Percentiles rank a stretch among this genome's conserved stretches.
These are phyloP conservation scores for Bubo scandiacus DNA, from an alignment of 2,113 vertebrate genomes.

Conservation along the genomic window DNA sequence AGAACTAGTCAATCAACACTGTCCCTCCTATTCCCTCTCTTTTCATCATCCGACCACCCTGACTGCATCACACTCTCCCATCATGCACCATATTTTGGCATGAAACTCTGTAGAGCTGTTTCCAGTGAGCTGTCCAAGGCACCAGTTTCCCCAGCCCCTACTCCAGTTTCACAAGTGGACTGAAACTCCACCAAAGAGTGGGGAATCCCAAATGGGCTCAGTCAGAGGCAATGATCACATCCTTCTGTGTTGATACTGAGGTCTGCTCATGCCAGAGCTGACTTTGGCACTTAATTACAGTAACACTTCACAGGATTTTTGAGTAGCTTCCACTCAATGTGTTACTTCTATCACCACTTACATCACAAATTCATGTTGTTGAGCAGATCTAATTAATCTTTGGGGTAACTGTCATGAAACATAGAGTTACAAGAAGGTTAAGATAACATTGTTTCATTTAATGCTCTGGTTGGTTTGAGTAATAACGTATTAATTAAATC, in stretches of 20 bases:
- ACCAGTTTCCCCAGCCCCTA: not conserved
- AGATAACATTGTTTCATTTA: conserved; percentile 15
- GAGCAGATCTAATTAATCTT: not conserved
- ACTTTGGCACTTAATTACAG: not conserved
- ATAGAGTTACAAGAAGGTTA: not conserved
- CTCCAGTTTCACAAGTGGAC: not conserved
- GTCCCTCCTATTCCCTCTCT: not conserved
- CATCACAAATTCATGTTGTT: not conserved
- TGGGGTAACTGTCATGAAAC: conserved; percentile 12
- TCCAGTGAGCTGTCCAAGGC: not conserved
- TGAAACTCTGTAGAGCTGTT: not conserved
- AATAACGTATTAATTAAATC: conserved; percentile 2
- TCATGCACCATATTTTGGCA: not conserved
- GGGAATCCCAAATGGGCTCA: not conserved
- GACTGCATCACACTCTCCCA: not conserved
- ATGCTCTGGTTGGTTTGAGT: conserved; percentile 10
- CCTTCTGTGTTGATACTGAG: not conserved
- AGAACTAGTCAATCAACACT: not conserved
- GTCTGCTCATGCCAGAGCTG: not conserved
- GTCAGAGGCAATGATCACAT: not conserved
- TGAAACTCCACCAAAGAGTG: not conserved
- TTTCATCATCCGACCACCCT: fast-evolving
- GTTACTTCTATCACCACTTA: conserved; percentile 32
- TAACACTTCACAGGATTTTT: not conserved
- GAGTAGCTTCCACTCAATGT: conserved; percentile 26